These are phyloP conservation scores for Anastrepha ludens DNA, from an alignment of 1,140 invertebrate genomes.

Conservation along the genomic window DNA sequence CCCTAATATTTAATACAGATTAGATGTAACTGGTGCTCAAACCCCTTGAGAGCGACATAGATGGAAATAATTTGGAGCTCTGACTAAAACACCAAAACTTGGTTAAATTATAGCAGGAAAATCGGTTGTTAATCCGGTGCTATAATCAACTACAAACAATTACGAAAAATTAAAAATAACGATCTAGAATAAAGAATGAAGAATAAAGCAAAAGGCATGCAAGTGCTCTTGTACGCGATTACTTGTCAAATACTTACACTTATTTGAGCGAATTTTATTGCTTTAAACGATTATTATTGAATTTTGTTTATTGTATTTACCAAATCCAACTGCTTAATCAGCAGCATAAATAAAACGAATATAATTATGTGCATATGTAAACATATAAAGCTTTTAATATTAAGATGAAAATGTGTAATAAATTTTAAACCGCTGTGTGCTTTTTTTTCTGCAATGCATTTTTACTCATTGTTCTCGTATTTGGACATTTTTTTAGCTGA, in stretches of 20 bases:
- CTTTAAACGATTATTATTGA: constrained; percentile 59
- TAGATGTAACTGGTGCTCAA: constrained; percentile 18
- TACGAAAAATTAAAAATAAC: too few relatives aligned
- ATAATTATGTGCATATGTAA: constrained; percentile 27
- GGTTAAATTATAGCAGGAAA: background rate
- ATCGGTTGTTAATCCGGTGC: background rate
- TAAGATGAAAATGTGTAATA: constrained; percentile 8
- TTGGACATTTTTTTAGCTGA: constrained; percentile 62
- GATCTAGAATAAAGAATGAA: too few relatives aligned
- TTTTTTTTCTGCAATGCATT: constrained; percentile 39
- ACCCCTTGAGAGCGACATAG: background rate
- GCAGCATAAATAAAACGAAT: background rate
- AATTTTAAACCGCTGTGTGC: constrained; percentile 11
- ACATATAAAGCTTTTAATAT: background rate
- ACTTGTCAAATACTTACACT: background rate
- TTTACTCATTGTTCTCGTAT: constrained; percentile 49
- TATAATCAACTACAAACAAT: background rate
- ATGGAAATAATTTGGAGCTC: background rate
- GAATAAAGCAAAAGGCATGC: background rate
- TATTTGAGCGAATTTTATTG: constrained; percentile 70
- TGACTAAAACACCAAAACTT: background rate
- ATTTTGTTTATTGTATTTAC: constrained; percentile 50
- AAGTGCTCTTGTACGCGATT: background rate
- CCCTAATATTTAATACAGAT: background rate
- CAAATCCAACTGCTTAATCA: background rate